A percentile compares a stretch with the other conserved stretches of the same genome.
phyloP scores from a whole-genome alignment of 2,888 invertebrate genomes.

The Taenaris catops region DNA sequence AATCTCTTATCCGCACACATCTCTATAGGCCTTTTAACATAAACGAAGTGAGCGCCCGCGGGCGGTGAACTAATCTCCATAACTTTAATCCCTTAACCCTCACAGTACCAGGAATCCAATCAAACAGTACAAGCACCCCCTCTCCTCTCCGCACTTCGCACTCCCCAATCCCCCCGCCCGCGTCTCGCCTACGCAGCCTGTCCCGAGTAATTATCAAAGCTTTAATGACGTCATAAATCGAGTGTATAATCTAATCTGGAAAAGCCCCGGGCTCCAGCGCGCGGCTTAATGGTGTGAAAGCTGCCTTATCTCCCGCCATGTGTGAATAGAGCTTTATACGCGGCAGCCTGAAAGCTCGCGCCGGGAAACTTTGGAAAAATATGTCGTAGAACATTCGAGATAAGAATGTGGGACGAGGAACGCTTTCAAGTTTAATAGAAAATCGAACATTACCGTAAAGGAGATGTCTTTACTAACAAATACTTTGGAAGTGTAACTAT shows the following conservation, averaged over 20 bases:
- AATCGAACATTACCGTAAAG: slow-evolving; percentile 79
- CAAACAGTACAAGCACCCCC: slow-evolving; percentile 75
- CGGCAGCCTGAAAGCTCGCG: slow-evolving; percentile 75
- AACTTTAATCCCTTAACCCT: slow-evolving; percentile 80
- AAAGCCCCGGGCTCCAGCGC: slow-evolving; percentile 79
- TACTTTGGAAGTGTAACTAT: slow-evolving; percentile 62
- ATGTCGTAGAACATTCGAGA: slow-evolving; percentile 77
- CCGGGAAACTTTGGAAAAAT: slow-evolving; percentile 80
- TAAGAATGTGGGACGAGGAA: slow-evolving; percentile 77
- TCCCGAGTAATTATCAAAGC: slow-evolving; percentile 81
- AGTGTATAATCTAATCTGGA: slow-evolving; percentile 81
- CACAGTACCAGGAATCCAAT: slow-evolving; percentile 78
- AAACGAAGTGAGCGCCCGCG: slow-evolving; percentile 70
- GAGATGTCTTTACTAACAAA: slow-evolving; percentile 77
- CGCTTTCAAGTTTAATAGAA: slow-evolving; percentile 80
- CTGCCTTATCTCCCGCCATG: slow-evolving; percentile 80
- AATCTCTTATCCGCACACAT: slow-evolving; percentile 76
- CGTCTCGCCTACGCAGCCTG: slow-evolving; percentile 76
- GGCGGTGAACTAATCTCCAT: slow-evolving; percentile 79
- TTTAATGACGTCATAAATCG: slow-evolving; percentile 81
- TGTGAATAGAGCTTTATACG: slow-evolving; percentile 80
- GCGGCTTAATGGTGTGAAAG: slow-evolving; percentile 80
- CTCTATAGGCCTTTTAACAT: slow-evolving; percentile 76
- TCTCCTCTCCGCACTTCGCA: slow-evolving; percentile 34
- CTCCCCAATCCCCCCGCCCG: slow-evolving; percentile 38